These are phyloP conservation scores for Planiliza haematocheilus DNA, from an alignment of 2,113 vertebrate genomes.

Conservation along the genomic window DNA sequence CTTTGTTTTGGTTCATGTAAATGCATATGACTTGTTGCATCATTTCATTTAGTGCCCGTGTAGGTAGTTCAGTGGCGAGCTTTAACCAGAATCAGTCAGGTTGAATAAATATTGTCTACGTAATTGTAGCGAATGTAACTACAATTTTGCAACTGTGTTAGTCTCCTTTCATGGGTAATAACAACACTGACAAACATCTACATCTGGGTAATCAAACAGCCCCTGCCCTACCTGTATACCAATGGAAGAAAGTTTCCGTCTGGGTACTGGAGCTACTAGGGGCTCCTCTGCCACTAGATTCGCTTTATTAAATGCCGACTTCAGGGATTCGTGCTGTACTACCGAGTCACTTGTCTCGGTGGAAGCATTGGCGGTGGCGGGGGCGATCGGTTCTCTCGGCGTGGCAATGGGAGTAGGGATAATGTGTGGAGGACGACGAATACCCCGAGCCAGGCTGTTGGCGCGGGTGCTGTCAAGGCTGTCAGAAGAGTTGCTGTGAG, in stretches of 20 bases:
- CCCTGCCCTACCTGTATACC: constrained; percentile 93
- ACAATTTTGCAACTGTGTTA: background rate
- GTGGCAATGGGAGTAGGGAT: constrained; percentile 84
- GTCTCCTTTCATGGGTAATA: background rate
- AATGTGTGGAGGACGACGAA: constrained; percentile 79
- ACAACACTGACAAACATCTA: background rate
- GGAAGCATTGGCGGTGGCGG: constrained; percentile 69
- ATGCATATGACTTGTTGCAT: no score
- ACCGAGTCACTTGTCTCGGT: constrained; percentile 72
- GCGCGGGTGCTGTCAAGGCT: constrained; percentile 96
- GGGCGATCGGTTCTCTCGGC: constrained; percentile 84
- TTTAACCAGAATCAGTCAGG: no score
- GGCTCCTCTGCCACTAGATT: constrained; percentile 87
- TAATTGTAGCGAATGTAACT: background rate
- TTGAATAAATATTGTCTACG: no score
- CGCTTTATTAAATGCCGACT: constrained; percentile 83
- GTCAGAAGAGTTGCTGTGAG: constrained; percentile 97
- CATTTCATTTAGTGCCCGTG: no score
- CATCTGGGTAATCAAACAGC: background rate
- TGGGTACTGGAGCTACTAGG: constrained; percentile 85
- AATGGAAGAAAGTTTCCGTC: constrained; percentile 97
- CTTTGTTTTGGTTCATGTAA: no score
- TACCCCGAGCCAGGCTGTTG: constrained; percentile 90
- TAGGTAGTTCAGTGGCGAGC: no score
- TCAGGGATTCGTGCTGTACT: constrained; percentile 79